Conservation (phyloP, 2,113 vertebrate genomes). For the Chlamydotis undulata region DNA sequence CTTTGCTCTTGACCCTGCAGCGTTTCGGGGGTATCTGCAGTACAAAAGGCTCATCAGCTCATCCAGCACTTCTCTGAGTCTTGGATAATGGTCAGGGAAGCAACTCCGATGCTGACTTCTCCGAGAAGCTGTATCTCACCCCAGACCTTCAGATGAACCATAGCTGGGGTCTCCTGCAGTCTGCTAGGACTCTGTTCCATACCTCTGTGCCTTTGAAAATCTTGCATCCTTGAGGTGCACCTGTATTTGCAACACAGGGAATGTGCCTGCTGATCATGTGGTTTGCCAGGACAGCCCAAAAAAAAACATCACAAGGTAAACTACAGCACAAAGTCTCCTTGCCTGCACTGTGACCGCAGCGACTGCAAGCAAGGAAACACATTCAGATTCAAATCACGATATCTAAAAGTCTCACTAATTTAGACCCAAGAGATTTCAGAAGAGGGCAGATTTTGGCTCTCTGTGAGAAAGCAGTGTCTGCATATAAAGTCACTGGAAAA, state of each 20-base stretch:
- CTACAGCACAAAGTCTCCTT: neutral
- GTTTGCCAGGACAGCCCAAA: neutral
- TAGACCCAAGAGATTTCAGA: conserved; percentile 40
- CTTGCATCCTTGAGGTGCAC: neutral
- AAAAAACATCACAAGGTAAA: neutral
- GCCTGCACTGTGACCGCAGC: neutral
- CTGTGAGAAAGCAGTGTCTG: neutral
- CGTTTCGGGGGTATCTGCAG: neutral
- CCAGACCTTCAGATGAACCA: neutral
- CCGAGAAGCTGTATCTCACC: neutral
- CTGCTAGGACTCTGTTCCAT: neutral
- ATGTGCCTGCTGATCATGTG: neutral
- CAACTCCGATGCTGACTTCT: neutral
- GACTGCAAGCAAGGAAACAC: neutral
- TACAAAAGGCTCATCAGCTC: neutral
- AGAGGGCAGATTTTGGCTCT: conserved; percentile 1
- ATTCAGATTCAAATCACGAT: conserved; percentile 17
- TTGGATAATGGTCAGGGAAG: neutral
- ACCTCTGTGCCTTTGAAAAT: neutral
- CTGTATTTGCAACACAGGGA: neutral
- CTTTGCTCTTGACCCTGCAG: conserved; percentile 9
- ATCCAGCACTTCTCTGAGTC: neutral
- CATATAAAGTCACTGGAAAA: conserved; percentile 25
- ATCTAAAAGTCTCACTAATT: conserved; percentile 19
- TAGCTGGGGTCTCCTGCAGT: neutral